Base-by-base conservation (phyloP, 1,140 invertebrate species). In the Chymomyza costata region DNA sequence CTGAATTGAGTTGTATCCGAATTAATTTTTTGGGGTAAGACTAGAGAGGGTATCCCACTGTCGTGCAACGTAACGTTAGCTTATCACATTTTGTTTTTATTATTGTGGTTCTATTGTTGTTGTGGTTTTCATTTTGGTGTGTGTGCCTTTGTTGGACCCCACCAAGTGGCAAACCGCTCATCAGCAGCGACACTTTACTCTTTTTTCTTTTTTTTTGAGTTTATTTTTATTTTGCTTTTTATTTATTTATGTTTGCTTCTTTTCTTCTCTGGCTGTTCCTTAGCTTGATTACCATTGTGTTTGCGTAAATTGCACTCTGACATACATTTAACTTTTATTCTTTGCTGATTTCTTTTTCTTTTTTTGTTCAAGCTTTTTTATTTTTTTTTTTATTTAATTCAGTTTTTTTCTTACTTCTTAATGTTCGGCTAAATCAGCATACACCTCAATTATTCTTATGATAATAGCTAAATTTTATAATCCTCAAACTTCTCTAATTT, bases 271-370 rank as follows among this genome's bases (percentile, higher is more conserved):
- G n/a, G n/a, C n/a, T n/a, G n/a, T n/a, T n/a, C n/a, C n/a, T n/a
- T n/a, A n/a, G 31, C 18, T 8, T 18, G 21, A 34, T 55, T 37
- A 5, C 8, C 21, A 25, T 25, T 25, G 21, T 25, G 21, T 3
- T 25, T 8, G 8, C 21, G 21, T 25, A 25, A 25, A 25, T 25
- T 25, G 21, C 21, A 8, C 21, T 25, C 8, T 8, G n/a, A n/a
- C n/a, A n/a, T n/a, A n/a, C 8, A 25, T 8, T 25, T 5, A 25
- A 8, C 21, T 25, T 25, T 25, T 8, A 54, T 59, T 54, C 55
- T 44, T 55, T 55, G 18, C 45, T 60, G 57, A 60, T 60, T 60
- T 44, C 38, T 10, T 40, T 51, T 39, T 35, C n/a, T n/a, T n/a
- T n/a, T n/a, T n/a, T n/a, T n/a, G n/a, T n/a, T n/a, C n/a, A n/a